Evolutionary conservation across 2,888 invertebrate genomes (phyloP).

Genomic region (Belgica antarctica): DNA sequence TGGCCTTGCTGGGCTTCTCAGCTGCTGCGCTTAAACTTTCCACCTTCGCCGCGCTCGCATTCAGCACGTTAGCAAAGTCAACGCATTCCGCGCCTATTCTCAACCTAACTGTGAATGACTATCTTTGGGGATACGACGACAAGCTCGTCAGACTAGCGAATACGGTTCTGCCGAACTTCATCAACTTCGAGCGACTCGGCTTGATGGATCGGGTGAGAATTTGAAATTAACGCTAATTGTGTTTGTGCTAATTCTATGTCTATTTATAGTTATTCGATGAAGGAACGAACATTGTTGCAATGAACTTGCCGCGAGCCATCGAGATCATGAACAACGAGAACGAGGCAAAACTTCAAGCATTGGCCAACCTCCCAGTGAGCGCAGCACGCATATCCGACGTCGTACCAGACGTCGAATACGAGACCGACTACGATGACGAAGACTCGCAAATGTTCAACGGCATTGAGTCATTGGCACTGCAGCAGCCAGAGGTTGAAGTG

Average conservation of each 20-base stretch:
- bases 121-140: constrained; percentile 81
- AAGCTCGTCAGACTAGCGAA: constrained; percentile 68
- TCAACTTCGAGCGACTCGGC: constrained; percentile 77
- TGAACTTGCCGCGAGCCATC: constrained; percentile 54
- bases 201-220: constrained; percentile 71
- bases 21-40: constrained; percentile 51
- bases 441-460: constrained; percentile 46
- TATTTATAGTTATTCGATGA: constrained; percentile 63
- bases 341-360: no score
- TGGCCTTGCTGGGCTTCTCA: constrained; percentile 61
- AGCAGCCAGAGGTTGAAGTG: constrained; percentile 45
- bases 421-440: constrained; percentile 45
- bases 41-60: constrained; percentile 58
- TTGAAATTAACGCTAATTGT: background rate
- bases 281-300: constrained; percentile 60
- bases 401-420: constrained; percentile 50
- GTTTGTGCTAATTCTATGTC: background rate
- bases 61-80: constrained; percentile 60
- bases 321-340: constrained; percentile 47
- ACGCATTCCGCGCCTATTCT: constrained; percentile 64
- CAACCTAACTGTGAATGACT: constrained; percentile 65
- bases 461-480: constrained; percentile 28
- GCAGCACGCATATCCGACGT: background rate
- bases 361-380: background rate
- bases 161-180: constrained; percentile 65